Base-by-base conservation (phyloP, 2,888 invertebrate species). In the Leucophora obtusa region DNA sequence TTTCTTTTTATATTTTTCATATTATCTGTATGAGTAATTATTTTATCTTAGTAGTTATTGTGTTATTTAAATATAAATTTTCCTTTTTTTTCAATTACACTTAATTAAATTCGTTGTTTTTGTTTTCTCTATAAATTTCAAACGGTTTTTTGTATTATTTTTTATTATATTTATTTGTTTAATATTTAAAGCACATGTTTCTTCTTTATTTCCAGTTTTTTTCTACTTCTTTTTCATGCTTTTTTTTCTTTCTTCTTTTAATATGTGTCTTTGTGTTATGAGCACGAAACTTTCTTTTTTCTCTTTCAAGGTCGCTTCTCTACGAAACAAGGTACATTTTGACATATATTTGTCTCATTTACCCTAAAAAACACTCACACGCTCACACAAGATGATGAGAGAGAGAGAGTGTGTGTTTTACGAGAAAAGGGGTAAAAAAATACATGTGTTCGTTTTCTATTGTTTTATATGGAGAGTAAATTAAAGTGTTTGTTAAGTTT, bases 281-380 rank as follows among this genome's bases (percentile, higher is more conserved):
- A 75, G 75, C 66, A 63, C 33, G 65, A 75, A 79, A 79, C 79
- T 79, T 79, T 75, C 53, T 58, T 66, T 58, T 74, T 65, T 65
- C 53, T 79, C 77, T 81, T 77, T 81, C 81, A 81, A 81, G 81
- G 81, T 81, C 81, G 77, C 81, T 74, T 77, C 24, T 51, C 56
- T 58, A 53, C 21, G 65, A 73, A 73, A 71, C 56, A 54, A 69
- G 21, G 58, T 68, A 73, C 51, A 14, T 54, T 28, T 14, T 47
- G 14, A 17, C 33, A 63, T 63, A 75, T 58, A 59, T 59, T 72
- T 59, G 79, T 76, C 79, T 82, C 75, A 1, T 43, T 63, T 28
- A 2, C 43, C 21, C 47, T 38, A 15, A 51, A 15, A 47, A 10
- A 60, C 24, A 56, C 43, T 43, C 38, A 66, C 43, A 18, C 66